Base-by-base conservation (phyloP, 2,113 vertebrate species). In the Meleagris gallopavo region DNA sequence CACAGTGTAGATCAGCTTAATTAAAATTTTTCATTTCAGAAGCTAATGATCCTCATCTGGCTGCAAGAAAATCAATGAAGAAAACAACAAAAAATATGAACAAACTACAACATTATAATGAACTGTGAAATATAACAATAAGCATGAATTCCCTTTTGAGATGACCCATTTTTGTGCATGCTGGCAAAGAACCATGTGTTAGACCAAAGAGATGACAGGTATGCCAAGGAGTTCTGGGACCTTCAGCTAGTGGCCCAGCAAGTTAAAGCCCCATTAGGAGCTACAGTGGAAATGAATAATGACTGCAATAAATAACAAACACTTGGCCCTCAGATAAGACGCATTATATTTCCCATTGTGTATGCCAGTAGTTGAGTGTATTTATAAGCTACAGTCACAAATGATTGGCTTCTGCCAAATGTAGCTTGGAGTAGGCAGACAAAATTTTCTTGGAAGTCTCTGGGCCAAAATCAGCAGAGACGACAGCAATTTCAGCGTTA, bases 1-100 rank as follows among this genome's bases (percentile, higher is more conserved):
- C 86, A 76, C 34, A 72, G 62, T 8, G 5, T 41, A 87, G 83
- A 94, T 29, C 57, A 43, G 21, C 52, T 93, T 94, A 94, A 96
- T 96, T 94, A 95, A 96, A 96, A 90, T 73, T 40, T 75, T 94
- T 96, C 43, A 67, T 93, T 96, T 95, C 78, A 93, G 89, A 97
- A 97, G 92, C 86, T 89, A 96, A 79, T 88, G 80, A 89, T 87
- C 57, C 67, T 92, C 58, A 93, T 92, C 89, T 72, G 67, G 43
- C n/a, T 91, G 61, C 38, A 62, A 77, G 77, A 84, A 97, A 93
- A 80, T 78, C 46, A 57, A 66, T 76, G 83, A 90, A 90, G 61
- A 80, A 93, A 95, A 77, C 25, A 96, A 36, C 90, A 58, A 34
- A 82, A 65, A 57, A 29, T 24, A 50, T 13, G 29, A 74, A 74